Evolutionary conservation across 1,140 invertebrate genomes (phyloP), one percentile per base, ranked within the genome.

Genomic region (Drosophila kohkoa): DNA sequence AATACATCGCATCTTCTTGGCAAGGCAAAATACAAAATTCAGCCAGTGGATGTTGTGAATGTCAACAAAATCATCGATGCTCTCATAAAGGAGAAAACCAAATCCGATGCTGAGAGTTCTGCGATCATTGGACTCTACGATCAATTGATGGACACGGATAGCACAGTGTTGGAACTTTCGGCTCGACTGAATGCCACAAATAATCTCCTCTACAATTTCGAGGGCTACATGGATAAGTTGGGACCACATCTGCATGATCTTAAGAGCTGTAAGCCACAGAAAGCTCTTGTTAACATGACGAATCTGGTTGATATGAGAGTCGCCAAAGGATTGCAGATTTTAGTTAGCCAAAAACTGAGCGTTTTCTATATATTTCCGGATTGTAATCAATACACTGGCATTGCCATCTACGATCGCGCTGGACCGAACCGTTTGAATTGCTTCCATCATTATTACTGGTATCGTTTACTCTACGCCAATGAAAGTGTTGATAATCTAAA

Each of bases 321-420:
- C 1, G 10, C 15, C 1, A 54, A 55, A 0, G 68, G 68, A 1
- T n/a, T 64, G 2, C 51, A 64, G 41, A 43, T 64, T 3, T 13
- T 71, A 3, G 64, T 71, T 10, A 35, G 59, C 1, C 5, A 16
- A 2, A 69, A 77, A 28, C 45, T 82, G 0, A 80, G 77, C 35
- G 71, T 82, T 0, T 75, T 82, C 25, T 75, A 68, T 52, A 10
- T 80, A 8, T 66, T 72, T 54, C 80, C 80, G 0, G 28, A 38
- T 2, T 77, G 77, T n/a, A 65, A 57, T 1, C 45, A 62, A 1
- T 65, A 62, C 38, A 74, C 80, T 0, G 80, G 80, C 6, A 77
- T 82, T 11, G 80, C 77, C 8, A 63, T 82, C 3, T 82, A 75
- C 25, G 5, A 49, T 16, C 7, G 59, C 16, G 1, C 20, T 4